Evolutionary conservation across 1,140 invertebrate species (phyloP).

Genomic region (Gryon sp.): DNA sequence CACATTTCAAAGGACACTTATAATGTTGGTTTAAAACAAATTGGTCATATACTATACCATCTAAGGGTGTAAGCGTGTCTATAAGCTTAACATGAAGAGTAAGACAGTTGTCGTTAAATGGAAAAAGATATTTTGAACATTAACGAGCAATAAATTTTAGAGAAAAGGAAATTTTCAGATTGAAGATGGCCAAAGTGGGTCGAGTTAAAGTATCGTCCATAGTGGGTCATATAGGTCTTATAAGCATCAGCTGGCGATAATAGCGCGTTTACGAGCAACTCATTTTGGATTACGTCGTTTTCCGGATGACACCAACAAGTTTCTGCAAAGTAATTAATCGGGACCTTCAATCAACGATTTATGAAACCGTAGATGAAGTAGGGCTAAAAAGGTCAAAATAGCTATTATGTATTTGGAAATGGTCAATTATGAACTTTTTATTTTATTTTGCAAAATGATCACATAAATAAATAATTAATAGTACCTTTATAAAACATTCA

Average conservation of each 20-base stretch:
- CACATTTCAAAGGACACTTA: too few species aligned
- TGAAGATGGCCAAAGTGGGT: constrained; percentile 51
- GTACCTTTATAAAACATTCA: too few species aligned
- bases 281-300: constrained; percentile 56
- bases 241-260: constrained; percentile 66
- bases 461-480: too few species aligned
- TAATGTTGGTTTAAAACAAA: too few species aligned
- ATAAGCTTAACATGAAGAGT: constrained; percentile 38
- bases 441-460: too few species aligned
- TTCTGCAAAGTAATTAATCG: constrained; percentile 65
- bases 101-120: constrained; percentile 57
- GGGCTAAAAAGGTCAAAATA: too few species aligned
- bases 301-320: constrained; percentile 43
- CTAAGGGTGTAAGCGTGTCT: neutral
- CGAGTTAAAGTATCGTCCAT: constrained; percentile 61
- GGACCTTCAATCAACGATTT: constrained; percentile 49
- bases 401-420: too few species aligned
- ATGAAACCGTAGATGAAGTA: constrained; percentile 17
- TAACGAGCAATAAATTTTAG: constrained; percentile 66
- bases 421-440: too few species aligned
- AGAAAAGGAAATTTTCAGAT: constrained; percentile 36
- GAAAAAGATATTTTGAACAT: constrained; percentile 60
- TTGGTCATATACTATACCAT: too few species aligned
- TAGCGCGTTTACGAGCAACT: constrained; percentile 64
- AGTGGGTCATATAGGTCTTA: constrained; percentile 59